Percentiles rank a stretch among this genome's conserved stretches.
Evolutionary conservation across 92 coral and sea anemone species (phyloP).

Genomic region (Epizoanthus rinbou): DNA sequence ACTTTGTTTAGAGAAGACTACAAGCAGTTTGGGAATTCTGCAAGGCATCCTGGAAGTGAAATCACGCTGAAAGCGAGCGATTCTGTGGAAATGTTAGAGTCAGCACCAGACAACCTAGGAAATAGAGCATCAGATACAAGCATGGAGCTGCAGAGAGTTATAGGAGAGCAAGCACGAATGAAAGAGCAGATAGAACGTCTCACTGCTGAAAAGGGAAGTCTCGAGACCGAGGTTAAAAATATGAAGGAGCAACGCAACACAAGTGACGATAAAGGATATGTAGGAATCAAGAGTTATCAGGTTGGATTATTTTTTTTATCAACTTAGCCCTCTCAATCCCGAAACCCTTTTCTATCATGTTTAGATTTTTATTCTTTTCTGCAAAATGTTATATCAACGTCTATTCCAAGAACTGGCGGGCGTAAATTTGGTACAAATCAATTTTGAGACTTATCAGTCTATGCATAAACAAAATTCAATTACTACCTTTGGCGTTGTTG

Average conservation of each 20-base stretch:
- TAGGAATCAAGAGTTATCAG: constrained; percentile 60
- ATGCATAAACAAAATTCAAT: too few species aligned
- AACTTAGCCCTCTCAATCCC: too few species aligned
- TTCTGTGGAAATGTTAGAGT: constrained; percentile 9
- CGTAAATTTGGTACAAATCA: too few species aligned
- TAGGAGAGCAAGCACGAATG: constrained; percentile 45
- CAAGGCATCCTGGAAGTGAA: neutral
- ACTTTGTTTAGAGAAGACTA: neutral
- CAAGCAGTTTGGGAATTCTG: neutral
- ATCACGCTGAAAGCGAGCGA: neutral
- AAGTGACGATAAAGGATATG: constrained; percentile 51
- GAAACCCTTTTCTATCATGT: too few species aligned
- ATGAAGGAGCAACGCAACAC: constrained; percentile 44
- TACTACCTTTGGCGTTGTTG: too few species aligned
- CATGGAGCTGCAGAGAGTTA: constrained; percentile 29
- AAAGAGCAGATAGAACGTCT: constrained; percentile 37
- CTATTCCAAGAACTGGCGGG: too few species aligned
- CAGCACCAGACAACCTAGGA: neutral
- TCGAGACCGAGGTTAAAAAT: constrained; percentile 47
- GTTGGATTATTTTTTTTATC: constrained; percentile 15
- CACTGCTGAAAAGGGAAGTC: constrained; percentile 30
- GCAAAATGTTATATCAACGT: too few species aligned
- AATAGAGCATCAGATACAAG: constrained; percentile 7
- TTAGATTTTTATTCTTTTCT: too few species aligned
- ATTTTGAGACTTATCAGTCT: too few species aligned